Base-by-base conservation (phyloP, 2,888 invertebrate genomes). In the Leucania comma region DNA sequence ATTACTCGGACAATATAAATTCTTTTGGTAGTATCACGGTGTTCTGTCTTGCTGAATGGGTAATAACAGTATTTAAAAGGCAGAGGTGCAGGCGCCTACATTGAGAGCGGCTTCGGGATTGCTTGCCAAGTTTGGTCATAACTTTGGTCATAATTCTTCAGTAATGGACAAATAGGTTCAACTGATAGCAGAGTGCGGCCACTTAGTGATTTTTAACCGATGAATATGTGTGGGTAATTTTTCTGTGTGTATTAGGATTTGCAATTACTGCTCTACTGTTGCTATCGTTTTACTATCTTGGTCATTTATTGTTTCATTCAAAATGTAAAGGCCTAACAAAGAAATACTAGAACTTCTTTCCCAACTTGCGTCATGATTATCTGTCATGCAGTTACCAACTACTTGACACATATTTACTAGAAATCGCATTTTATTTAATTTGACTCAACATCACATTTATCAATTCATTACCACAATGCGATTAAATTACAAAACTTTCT, bases 1-100 rank as follows among this genome's bases (percentile, higher is more conserved):
- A 93, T 93, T 92, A 89, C 86, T 84, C 78, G 75, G 80, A 83
- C 81, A 84, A 82, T 87, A 90, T 90, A 92, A 91, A 93, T 92
- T 88, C 83, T 81, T 75, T 59, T 66, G 72, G 68, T 80, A 63
- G 82, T 81, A 82, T 75, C 80, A 83, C 82, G 74, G 68, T 87
- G 82, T 86, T 73, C 75, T 72, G 86, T 82, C 87, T 81, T 81
- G 68, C 76, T 83, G 79, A 81, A 81, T 80, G 69, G 82, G 80
- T 83, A 82, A 85, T 88, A 87, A 83, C 81, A 84, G 79, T 86
- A 85, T 86, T 87, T 86, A 84, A 86, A 84, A 85, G 72, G 67
- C 67, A 26, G 76, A 75, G 61, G 56, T 64, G 54, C 38, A 81
- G 83, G 87, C 88, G 86, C 86, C 86, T 83, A 72, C 80, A 75